phyloP scores from a whole-genome alignment of 1,140 invertebrate species.

The Heterodera schachtii region DNA sequence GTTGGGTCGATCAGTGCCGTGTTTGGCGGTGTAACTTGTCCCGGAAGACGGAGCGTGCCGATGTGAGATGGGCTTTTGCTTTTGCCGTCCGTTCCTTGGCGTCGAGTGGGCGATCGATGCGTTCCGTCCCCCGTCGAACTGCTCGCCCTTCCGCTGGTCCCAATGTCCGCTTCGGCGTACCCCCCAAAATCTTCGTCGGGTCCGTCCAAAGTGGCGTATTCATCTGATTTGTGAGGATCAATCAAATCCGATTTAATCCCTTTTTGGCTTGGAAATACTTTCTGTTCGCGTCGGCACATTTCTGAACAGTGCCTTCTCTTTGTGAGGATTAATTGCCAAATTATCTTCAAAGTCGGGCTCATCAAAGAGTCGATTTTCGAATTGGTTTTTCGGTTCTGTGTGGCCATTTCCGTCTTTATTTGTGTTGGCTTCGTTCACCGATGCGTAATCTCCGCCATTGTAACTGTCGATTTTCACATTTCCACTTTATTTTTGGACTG shows the following conservation, averaged over 20 bases:
- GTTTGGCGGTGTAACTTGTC: neutral
- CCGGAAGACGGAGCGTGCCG: neutral
- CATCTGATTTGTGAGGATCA: constrained; percentile 30
- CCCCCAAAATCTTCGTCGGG: constrained; percentile 1
- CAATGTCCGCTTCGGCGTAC: neutral
- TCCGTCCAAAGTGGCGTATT: constrained; percentile 45
- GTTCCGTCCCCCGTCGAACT: neutral
- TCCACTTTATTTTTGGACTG: neutral
- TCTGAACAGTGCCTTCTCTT: constrained; percentile 33
- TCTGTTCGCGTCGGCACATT: constrained; percentile 16
- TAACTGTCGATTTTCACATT: neutral
- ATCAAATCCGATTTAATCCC: neutral
- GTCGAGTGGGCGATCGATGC: neutral
- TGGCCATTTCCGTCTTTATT: constrained; percentile 6
- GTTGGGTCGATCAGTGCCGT: neutral
- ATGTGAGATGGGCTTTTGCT: neutral
- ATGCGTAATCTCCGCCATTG: constrained; percentile 18
- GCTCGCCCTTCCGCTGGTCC: neutral
- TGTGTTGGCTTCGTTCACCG: neutral
- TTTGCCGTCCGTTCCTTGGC: neutral
- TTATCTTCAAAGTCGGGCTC: constrained; percentile 26
- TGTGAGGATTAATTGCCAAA: constrained; percentile 20
- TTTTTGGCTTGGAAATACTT: neutral
- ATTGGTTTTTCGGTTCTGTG: constrained; percentile 5
- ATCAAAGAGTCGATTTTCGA: constrained; percentile 18